Evolutionary conservation across 2,113 vertebrate genomes (phyloP).

Genomic region (Syrmaticus mikado): DNA sequence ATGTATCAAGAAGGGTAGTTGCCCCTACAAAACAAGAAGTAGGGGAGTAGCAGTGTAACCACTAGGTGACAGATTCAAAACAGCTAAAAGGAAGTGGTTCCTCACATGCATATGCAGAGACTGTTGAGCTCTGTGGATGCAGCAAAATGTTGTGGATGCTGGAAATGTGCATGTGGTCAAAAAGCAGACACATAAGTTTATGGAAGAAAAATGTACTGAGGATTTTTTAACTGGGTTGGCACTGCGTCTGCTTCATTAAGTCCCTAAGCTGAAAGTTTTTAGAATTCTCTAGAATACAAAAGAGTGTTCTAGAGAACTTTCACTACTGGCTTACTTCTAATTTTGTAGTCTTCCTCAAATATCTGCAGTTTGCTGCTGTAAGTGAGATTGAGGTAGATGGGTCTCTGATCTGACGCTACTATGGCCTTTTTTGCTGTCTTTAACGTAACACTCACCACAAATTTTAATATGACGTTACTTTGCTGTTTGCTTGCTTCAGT

Average conservation of each 20-base stretch:
- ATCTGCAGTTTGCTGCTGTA: not conserved
- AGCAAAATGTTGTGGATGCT: constrained; percentile 17
- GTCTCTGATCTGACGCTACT: not conserved
- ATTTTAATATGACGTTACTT: not conserved
- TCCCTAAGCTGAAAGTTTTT: not conserved
- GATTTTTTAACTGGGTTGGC: not conserved
- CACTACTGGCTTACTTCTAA: not conserved
- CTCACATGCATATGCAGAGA: not conserved
- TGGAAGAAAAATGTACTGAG: not conserved
- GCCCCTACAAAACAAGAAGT: constrained; percentile 40
- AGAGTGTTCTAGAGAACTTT: not conserved
- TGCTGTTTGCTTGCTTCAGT: not conserved
- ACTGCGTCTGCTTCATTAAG: not conserved
- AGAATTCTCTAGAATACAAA: not conserved
- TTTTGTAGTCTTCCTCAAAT: not conserved
- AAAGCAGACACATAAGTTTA: not conserved
- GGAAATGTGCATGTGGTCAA: not conserved
- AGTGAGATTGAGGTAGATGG: not conserved
- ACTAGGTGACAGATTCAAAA: constrained; percentile 52
- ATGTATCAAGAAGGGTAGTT: not conserved
- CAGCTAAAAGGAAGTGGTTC: constrained; percentile 59
- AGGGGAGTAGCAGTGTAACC: constrained; percentile 25
- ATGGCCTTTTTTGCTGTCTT: not conserved
- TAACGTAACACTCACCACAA: not conserved
- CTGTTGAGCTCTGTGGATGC: not conserved